Conservation (phyloP, 1,140 invertebrate genomes). For the Cherax destructor region DNA sequence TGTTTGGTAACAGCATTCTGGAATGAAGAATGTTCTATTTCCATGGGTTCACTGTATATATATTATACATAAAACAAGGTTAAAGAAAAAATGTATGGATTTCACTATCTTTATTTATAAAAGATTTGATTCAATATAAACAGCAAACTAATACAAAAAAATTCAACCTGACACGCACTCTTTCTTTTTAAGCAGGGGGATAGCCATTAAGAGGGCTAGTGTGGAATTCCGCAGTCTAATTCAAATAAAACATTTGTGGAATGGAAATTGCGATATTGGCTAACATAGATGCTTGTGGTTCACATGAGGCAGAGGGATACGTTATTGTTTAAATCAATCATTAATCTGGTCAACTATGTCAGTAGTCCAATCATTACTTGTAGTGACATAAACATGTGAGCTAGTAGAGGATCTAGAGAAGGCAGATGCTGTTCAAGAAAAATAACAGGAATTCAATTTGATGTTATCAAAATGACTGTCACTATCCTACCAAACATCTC, state of each 20-base stretch:
- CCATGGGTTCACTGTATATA: too few relatives aligned
- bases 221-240: constrained; percentile 15
- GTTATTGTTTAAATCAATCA: constrained; percentile 10
- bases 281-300: constrained; percentile 11
- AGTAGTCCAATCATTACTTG: constrained; percentile 21
- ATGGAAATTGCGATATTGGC: constrained; percentile 17
- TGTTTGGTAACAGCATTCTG: too few relatives aligned
- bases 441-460: constrained; percentile 29
- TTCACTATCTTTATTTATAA: constrained; percentile 66
- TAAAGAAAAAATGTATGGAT: constrained; percentile 9
- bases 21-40: too few relatives aligned
- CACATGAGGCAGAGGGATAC: constrained; percentile 37
- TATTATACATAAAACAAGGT: neutral
- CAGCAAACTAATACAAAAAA: constrained; percentile 46
- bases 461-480: constrained; percentile 9
- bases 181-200: constrained; percentile 37
- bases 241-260: constrained; percentile 21
- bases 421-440: constrained; percentile 41
- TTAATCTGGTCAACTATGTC: constrained; percentile 11
- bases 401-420: constrained; percentile 49
- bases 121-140: constrained; percentile 57
- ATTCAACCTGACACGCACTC: constrained; percentile 41
- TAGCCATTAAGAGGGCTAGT: neutral
- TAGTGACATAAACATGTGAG: constrained; percentile 44
- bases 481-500: constrained; percentile 45